A percentile compares a stretch with the other conserved stretches of the same genome.
Conservation (phyloP, 2,113 vertebrate species). For the Nettapus auritus region DNA sequence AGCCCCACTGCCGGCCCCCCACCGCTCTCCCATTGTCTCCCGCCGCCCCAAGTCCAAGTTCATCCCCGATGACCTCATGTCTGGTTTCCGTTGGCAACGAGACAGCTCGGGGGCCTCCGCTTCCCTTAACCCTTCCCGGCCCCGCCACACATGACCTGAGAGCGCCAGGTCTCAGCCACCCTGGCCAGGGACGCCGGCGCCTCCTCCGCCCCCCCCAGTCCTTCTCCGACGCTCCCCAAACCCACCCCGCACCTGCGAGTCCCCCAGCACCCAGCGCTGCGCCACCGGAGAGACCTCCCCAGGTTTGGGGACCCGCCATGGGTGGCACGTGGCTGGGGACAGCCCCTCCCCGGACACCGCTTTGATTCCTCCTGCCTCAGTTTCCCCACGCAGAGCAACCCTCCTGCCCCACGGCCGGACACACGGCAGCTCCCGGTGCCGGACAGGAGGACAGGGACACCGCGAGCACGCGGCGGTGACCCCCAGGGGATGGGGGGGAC, state of each 20-base stretch:
- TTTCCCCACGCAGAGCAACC: background rate
- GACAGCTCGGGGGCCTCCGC: slow-evolving; percentile 73
- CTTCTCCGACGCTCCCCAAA: too few relatives aligned
- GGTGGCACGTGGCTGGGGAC: too few relatives aligned
- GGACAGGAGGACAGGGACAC: background rate
- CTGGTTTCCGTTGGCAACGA: slow-evolving; percentile 86
- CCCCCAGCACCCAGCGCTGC: too few relatives aligned
- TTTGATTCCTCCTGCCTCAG: background rate
- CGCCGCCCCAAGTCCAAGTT: slow-evolving; percentile 77
- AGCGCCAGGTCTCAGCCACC: background rate
- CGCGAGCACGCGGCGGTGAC: fast-evolving
- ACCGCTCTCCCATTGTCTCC: background rate
- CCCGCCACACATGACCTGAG: background rate
- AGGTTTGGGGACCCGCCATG: too few relatives aligned
- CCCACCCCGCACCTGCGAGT: too few relatives aligned
- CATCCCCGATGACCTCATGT: slow-evolving; percentile 82
- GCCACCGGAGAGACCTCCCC: too few relatives aligned
- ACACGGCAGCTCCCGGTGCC: too few relatives aligned
- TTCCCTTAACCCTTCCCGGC: slow-evolving; percentile 63
- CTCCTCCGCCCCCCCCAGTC: too few relatives aligned
- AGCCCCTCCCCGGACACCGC: background rate
- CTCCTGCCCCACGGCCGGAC: too few relatives aligned
- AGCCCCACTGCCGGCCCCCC: background rate
- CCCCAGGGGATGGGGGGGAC: fast-evolving
- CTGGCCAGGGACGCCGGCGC: too few relatives aligned